phyloP scores from a whole-genome alignment of 2,888 invertebrate genomes.

The Macaria notata region DNA sequence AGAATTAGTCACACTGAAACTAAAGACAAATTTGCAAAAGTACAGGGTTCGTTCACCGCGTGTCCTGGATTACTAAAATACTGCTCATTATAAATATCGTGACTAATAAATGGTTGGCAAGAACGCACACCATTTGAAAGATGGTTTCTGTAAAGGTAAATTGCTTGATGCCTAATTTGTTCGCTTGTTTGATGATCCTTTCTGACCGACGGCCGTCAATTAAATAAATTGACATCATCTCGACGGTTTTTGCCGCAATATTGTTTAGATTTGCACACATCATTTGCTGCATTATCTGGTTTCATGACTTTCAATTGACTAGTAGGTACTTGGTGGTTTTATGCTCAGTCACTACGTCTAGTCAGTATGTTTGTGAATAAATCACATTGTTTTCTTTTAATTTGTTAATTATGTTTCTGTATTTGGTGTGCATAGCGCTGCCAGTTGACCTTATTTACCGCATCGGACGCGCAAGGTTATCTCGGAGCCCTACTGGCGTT shows the following conservation, averaged over 20 bases:
- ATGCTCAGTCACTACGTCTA: too few relatives aligned
- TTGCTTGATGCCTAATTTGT: conserved; percentile 19
- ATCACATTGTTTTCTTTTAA: not conserved
- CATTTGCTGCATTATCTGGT: too few relatives aligned
- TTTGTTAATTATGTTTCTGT: conserved; percentile 23
- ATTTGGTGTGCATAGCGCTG: conserved; percentile 39
- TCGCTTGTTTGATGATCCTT: conserved; percentile 9
- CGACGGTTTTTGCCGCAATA: too few relatives aligned
- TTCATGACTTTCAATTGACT: too few relatives aligned
- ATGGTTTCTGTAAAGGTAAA: conserved; percentile 10
- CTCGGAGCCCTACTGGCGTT: conserved; percentile 51
- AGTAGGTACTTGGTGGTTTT: too few relatives aligned
- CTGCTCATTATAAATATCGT: conserved; percentile 37
- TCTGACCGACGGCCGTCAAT: conserved; percentile 9
- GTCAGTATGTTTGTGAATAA: not conserved
- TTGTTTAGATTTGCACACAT: too few relatives aligned
- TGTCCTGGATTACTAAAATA: conserved; percentile 38
- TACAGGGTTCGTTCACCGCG: conserved; percentile 47
- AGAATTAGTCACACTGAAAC: conserved; percentile 55
- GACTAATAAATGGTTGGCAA: conserved; percentile 25
- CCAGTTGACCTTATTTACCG: conserved; percentile 62
- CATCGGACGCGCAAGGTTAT: conserved; percentile 62
- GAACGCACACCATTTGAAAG: conserved; percentile 24
- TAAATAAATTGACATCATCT: conserved; percentile 3
- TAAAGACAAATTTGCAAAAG: conserved; percentile 44